These are phyloP conservation scores for Paraescarpia echinospica DNA, from an alignment of 1,140 invertebrate genomes.

Conservation along the genomic window DNA sequence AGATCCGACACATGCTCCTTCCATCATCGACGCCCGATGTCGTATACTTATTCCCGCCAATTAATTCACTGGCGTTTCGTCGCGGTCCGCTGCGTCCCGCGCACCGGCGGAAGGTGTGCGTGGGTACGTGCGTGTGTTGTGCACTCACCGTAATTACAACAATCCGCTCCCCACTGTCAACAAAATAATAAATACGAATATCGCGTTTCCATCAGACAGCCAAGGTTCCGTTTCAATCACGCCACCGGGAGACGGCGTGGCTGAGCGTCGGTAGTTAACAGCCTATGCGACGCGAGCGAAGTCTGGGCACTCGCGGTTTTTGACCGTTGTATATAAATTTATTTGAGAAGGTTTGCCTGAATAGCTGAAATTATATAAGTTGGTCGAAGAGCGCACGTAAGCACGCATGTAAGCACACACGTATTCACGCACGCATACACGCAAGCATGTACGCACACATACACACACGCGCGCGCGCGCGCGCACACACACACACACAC, in stretches of 20 bases:
- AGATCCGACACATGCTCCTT: neutral
- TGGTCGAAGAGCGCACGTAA: neutral
- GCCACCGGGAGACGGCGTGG: neutral
- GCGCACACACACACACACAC: too few species aligned
- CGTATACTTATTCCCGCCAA: neutral
- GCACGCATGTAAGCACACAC: neutral
- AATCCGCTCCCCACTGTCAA: neutral
- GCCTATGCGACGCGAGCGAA: neutral
- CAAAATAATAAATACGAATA: constrained; percentile 2
- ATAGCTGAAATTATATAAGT: neutral
- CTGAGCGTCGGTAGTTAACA: constrained; percentile 5
- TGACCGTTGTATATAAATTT: neutral
- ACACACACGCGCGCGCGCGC: too few species aligned
- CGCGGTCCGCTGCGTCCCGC: neutral
- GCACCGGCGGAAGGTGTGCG: neutral
- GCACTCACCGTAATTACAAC: neutral
- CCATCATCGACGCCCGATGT: neutral
- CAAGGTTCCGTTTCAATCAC: neutral
- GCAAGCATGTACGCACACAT: too few species aligned
- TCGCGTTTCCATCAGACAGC: neutral
- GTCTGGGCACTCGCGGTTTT: neutral
- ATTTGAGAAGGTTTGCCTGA: neutral
- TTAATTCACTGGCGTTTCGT: neutral
- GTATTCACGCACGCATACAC: too few species aligned
- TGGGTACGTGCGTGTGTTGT: neutral